Percentiles rank a stretch among this genome's conserved stretches.
Conservation (phyloP, 2,888 invertebrate species). For the Lysandra bellargus region DNA sequence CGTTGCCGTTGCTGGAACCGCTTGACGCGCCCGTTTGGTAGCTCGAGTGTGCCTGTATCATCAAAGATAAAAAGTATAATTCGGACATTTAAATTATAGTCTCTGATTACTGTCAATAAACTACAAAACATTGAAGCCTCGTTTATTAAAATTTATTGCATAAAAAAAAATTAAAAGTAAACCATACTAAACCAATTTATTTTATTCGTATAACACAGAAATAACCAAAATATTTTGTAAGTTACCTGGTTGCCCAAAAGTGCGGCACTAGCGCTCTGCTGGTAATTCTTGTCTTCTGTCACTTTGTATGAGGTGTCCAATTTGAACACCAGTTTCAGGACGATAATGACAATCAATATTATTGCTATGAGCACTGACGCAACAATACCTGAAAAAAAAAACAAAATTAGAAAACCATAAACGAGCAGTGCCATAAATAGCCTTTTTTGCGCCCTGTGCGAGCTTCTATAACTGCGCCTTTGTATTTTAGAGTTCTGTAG, state of each 20-base stretch:
- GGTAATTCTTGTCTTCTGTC: slow-evolving; percentile 90
- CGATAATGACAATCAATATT: slow-evolving; percentile 92
- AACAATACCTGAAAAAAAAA: slow-evolving; percentile 82
- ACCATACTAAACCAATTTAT: too few relatives aligned
- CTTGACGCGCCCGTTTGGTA: slow-evolving; percentile 72
- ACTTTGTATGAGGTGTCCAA: slow-evolving; percentile 96
- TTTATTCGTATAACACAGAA: too few relatives aligned
- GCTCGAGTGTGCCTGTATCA: slow-evolving; percentile 69
- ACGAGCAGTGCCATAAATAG: too few relatives aligned
- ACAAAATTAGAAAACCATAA: neutral
- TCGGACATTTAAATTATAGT: too few relatives aligned
- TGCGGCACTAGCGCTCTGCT: slow-evolving; percentile 90
- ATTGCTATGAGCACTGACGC: slow-evolving; percentile 95
- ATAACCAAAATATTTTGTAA: too few relatives aligned
- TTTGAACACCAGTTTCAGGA: slow-evolving; percentile 90
- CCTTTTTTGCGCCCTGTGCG: too few relatives aligned
- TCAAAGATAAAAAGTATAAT: neutral
- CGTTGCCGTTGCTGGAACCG: slow-evolving; percentile 53
- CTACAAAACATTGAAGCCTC: too few relatives aligned
- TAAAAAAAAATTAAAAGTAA: too few relatives aligned
- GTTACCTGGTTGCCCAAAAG: slow-evolving; percentile 83
- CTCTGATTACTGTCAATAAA: too few relatives aligned
- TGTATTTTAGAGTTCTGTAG: too few relatives aligned
- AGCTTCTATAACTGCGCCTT: too few relatives aligned
- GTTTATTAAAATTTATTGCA: too few relatives aligned